A percentile compares a stretch with the other conserved stretches of the same genome.
Evolutionary conservation across 1,140 invertebrate genomes (phyloP).

Genomic region (Homarus americanus): DNA sequence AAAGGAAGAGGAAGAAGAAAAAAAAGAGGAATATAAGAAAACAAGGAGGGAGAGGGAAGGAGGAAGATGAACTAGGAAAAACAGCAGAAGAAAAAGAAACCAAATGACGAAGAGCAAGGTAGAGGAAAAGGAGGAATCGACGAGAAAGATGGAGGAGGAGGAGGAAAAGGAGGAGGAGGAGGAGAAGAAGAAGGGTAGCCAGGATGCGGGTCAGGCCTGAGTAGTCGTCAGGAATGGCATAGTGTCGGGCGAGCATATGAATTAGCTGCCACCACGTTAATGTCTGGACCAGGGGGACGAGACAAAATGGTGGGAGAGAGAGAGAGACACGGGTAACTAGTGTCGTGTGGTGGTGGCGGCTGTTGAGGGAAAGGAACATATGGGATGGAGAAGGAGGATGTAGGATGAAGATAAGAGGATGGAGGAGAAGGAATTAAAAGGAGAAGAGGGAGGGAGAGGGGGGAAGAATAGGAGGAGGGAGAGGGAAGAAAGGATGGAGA

Average conservation of each 20-base stretch:
- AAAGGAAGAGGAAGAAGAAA: background rate
- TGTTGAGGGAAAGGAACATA: background rate
- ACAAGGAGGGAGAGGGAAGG: conserved; percentile 17
- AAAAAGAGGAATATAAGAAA: background rate
- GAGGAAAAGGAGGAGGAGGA: background rate
- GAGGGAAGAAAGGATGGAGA: background rate
- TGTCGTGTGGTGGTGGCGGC: background rate
- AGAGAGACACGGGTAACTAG: background rate
- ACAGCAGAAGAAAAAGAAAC: background rate
- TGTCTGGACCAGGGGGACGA: background rate
- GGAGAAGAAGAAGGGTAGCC: background rate
- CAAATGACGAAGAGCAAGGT: background rate
- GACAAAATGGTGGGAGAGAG: conserved; percentile 15
- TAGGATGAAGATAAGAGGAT: background rate
- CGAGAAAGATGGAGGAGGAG: background rate
- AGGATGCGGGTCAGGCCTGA: conserved; percentile 3
- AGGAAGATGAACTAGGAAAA: no score
- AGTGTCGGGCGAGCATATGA: background rate
- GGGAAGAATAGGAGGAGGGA: background rate
- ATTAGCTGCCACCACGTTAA: conserved; percentile 8
- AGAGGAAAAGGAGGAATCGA: background rate
- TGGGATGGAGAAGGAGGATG: background rate
- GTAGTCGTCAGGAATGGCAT: conserved; percentile 13
- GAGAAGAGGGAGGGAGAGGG: background rate
- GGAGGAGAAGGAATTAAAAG: background rate